Base-by-base conservation (phyloP, 2,113 vertebrate genomes). In the Eulacestoma nigropectus region DNA sequence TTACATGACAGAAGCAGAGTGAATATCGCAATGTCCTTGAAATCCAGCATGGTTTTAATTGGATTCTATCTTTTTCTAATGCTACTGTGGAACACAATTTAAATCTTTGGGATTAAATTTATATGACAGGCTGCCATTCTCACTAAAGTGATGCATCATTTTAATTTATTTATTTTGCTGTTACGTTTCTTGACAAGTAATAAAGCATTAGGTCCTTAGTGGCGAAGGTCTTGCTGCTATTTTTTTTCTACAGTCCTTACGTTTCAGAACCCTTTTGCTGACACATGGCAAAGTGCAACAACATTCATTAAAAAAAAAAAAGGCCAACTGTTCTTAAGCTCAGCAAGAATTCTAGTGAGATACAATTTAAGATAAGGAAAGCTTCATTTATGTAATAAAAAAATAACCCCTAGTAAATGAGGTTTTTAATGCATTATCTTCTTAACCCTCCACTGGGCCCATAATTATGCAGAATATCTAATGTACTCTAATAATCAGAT, bases 151-250 rank as follows among this genome's bases (percentile, higher is more conserved):
- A 52, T 79, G 81, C 67, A 96, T 92, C 89, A 46, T 90, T 94
- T 95, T 95, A 81, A 96, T 96, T 96, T 97, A 96, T 92, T 80
- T 94, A 96, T 92, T 93, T 93, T 62, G 35, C 67, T 94, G 93
- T 96, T 76, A 89, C 95, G 70, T 91, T 91, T 95, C 76, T 52
- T 94, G 84, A 70, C 87, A 95, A 86, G 39, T 63, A 95, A 94
- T 94, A 94, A 97, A 96, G 56, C 85, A 95, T 78, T 13, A 49
- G 76, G 93, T 84, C 83, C 88, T 94, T 89, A 70, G 81, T 83
- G 96, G 53, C 1, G 33, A 96, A 97, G 89, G 62, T 89, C 81
- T 85, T 65, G 35, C 75, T 94, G 76, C n/a, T 84, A 20, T 81
- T 77, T 90, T 95, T 81, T 68, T 79, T 16, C 27, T 25, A 21